Percentiles rank a stretch among this genome's conserved stretches.
Conservation (phyloP, 37 sponge, comb jelly and placozoan species). For the Oscarella lobularis region DNA sequence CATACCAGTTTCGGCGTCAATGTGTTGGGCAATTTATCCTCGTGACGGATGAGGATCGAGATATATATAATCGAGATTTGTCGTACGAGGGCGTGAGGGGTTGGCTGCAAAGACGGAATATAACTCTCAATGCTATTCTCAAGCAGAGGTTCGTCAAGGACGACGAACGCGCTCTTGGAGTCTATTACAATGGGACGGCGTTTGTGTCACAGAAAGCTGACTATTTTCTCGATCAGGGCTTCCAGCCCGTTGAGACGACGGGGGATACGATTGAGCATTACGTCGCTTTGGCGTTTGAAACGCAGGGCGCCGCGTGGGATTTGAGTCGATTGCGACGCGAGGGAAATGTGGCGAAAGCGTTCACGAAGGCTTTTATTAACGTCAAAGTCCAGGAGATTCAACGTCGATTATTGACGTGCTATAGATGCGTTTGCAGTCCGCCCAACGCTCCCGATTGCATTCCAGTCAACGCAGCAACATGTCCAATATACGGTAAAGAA, state of each 20-base stretch:
- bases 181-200: not conserved
- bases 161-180: not conserved
- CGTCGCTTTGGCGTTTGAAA: not conserved
- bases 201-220: too few relatives aligned
- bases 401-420: not conserved
- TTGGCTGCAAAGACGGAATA: not conserved
- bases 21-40: conserved; percentile 40
- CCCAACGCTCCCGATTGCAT: too few relatives aligned
- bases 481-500: too few relatives aligned
- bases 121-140: conserved; percentile 41
- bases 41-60: conserved; percentile 8
- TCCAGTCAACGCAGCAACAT: too few relatives aligned
- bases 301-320: not conserved
- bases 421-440: too few relatives aligned
- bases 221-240: too few relatives aligned
- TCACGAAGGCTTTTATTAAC: conserved; percentile 55
- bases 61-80: not conserved
- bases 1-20: conserved; percentile 8
- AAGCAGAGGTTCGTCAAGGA: conserved; percentile 15
- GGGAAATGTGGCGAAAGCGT: conserved; percentile 15
- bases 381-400: conserved; percentile 43
- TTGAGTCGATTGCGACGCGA: not conserved
- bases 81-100: conserved; percentile 11
- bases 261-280: not conserved
- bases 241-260: too few relatives aligned